Base-by-base conservation (phyloP, 2,888 invertebrate species). In the Perizoma flavofasciatum region DNA sequence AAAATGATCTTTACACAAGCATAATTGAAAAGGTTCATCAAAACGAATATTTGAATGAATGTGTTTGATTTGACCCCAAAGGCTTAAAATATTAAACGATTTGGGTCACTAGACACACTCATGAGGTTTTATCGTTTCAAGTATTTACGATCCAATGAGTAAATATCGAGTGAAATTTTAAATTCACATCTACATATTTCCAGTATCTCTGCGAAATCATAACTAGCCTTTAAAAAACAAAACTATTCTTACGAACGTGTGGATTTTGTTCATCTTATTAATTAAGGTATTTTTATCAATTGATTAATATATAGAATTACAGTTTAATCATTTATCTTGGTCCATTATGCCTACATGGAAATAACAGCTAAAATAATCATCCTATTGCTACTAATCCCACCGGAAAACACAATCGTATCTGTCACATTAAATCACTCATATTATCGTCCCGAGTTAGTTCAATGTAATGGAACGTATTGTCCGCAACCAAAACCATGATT, bases 391-490 rank as follows among this genome's bases (percentile, higher is more conserved):
- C 11, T 1, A 11, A 53, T 33, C 48, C 5, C 43, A 44, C 32
- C 41, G 50, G 35, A 50, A 47, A 41, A 45, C 59, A 41, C 48
- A 45, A 39, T 53, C 44, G 44, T 10, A 47, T 39, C 57, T 45
- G 40, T 8, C 48, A 56, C 44, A 44, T 49, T 39, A 46, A 72
- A 72, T 71, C 51, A 51, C 55, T 62, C 49, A 58, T 51, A 55
- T 46, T 45, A 37, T 34, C 22, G 22, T 22, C 44, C 8, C 73
- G 68, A 75, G 78, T 82, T 81, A 81, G 80, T 67, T 77, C 75
- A 81, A 77, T 79, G 79, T 79, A 81, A 82, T 81, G 79, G 81
- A 82, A 81, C 77, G 74, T 79, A 81, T 82, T 85, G 80, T 82
- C 72, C 74, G 74, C 76, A 76, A 74, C 75, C 70, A 73, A 22